These are phyloP conservation scores for Biston betularia DNA, from an alignment of 2,888 invertebrate species.

Conservation along the genomic window DNA sequence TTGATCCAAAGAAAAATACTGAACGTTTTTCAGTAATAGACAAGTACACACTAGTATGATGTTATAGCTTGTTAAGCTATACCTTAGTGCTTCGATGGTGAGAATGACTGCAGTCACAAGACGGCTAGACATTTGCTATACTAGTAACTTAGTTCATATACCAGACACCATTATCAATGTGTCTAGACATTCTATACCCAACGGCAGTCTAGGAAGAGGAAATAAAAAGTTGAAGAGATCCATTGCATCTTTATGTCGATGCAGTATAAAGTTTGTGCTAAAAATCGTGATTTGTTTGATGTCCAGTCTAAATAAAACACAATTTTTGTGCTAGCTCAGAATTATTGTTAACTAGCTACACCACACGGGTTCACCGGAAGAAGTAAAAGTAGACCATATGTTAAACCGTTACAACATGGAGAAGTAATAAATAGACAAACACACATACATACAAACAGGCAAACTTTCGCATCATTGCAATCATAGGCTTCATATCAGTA, in stretches of 20 bases:
- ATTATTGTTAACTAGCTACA: no score
- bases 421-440: no score
- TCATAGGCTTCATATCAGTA: no score
- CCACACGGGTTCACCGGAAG: no score
- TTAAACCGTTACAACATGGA: no score
- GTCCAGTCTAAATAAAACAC: background rate
- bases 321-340: no score
- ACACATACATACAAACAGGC: no score
- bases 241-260: background rate
- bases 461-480: no score
- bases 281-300: background rate
- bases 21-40: no score
- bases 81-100: background rate
- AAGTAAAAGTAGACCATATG: no score
- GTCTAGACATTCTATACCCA: conserved; percentile 13
- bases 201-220: conserved; percentile 6
- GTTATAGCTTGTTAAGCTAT: background rate
- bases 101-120: conserved; percentile 1
- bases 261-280: background rate
- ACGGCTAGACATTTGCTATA: conserved; percentile 15
- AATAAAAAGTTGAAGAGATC: conserved; percentile 7
- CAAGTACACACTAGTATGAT: background rate
- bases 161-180: conserved; percentile 7
- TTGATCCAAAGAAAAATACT: no score
- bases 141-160: background rate